These are phyloP conservation scores for Coregonus ussuriensis DNA, from an alignment of 2,797 vertebrate genomes.

Conservation along the genomic window DNA sequence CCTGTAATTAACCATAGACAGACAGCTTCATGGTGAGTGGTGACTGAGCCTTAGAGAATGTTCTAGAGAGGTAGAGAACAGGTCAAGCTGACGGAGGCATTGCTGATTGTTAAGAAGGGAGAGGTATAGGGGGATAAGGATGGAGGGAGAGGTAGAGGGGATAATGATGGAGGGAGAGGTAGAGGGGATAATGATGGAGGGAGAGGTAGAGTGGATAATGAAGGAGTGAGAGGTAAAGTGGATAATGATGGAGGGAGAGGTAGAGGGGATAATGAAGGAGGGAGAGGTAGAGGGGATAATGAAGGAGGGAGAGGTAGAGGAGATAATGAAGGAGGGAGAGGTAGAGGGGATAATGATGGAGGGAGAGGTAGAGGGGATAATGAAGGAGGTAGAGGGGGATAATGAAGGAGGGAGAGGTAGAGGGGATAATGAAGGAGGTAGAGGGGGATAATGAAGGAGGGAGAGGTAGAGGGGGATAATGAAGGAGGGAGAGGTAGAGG, in stretches of 20 bases:
- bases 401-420: too few relatives aligned
- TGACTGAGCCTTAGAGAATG: conserved; percentile 8
- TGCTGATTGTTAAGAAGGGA: conserved; percentile 27
- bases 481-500: too few relatives aligned
- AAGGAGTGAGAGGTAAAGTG: conserved; percentile 27
- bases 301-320: conserved; percentile 34
- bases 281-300: conserved; percentile 21
- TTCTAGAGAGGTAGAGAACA: conserved; percentile 1
- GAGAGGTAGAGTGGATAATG: conserved; percentile 24
- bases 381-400: too few relatives aligned
- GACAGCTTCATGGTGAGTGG: conserved; percentile 11
- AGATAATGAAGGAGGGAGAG: neutral
- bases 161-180: too few relatives aligned
- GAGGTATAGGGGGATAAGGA: too few relatives aligned
- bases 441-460: too few relatives aligned
- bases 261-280: conserved; percentile 45
- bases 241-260: too few relatives aligned
- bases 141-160: too few relatives aligned
- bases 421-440: too few relatives aligned
- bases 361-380: conserved; percentile 32
- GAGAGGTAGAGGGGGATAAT: too few relatives aligned
- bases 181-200: too few relatives aligned
- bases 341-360: conserved; percentile 25
- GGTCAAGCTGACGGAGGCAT: neutral
- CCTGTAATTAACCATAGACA: neutral